Evolutionary conservation across 2,888 invertebrate genomes (phyloP), one percentile per base, ranked within the genome.

Genomic region (Merodon equestris): DNA sequence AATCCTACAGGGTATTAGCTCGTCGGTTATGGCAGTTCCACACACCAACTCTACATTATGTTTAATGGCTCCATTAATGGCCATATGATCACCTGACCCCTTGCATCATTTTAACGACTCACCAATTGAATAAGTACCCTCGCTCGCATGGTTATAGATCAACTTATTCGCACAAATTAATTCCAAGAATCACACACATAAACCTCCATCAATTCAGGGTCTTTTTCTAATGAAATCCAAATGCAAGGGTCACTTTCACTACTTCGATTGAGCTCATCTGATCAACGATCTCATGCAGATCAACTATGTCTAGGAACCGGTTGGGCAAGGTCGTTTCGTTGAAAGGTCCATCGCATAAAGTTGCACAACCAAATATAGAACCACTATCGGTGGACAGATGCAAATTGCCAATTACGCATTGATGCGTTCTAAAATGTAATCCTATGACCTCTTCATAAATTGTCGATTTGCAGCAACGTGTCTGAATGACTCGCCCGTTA

Each of bases 301-400:
- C 5, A 40, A 13, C n/a, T n/a, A 50, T 18, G 9, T n/a, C 14
- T 1, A 17, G 15, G 44, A 77, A 77, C 77, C 53, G 38, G 72
- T 45, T 47, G 13, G 42, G 9, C 54, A 57, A 72, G 77, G 61
- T 7, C 27, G 27, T 27, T 61, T 42, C 9, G 45, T 47, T 44
- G 15, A 47, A 58, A 48, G 64, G 34, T 58, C 58, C 64, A 34
- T 50, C 34, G 9, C 12, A 27, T 27, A 27, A 4, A 15, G 71
- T 76, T 72, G 72, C 77, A 68, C 36, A 77, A 77, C 44, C 17
- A 53, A 50, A 27, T 13, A 10, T 57, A 72, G 77, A 68, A 77
- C 44, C 40, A 13, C 47, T 27, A 27, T 72, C 27, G 40, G 2
- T 40, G 27, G 17, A 14, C 56, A 56, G 57, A 61, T 58, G 67